Percentiles rank a stretch among this genome's conserved stretches.
These are phyloP conservation scores for Zonitis immaculata DNA, from an alignment of 2,888 invertebrate genomes.

Conservation along the genomic window DNA sequence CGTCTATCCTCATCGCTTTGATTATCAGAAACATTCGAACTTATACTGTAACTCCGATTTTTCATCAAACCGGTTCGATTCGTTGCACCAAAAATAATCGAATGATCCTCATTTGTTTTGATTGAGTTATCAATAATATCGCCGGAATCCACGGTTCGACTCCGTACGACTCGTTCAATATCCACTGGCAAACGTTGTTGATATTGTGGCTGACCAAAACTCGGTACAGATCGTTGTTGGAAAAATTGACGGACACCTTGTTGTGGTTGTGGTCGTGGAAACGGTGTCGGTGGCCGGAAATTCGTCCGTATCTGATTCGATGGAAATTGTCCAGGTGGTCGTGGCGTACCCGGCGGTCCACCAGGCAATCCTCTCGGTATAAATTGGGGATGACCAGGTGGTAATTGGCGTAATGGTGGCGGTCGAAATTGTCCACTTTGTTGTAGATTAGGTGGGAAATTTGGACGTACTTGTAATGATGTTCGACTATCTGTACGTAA, in stretches of 20 bases:
- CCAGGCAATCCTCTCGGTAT: conserved; percentile 18
- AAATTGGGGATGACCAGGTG: conserved; percentile 36
- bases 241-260: conserved; percentile 22
- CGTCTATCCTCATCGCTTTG: conserved; percentile 53
- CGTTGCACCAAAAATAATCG: conserved; percentile 34
- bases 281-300: conserved; percentile 51
- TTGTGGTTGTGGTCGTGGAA: conserved; percentile 47
- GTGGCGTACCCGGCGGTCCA: conserved; percentile 25
- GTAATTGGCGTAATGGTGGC: conserved; percentile 33
- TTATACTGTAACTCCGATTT: conserved; percentile 54
- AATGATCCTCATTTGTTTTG: conserved; percentile 50
- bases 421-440: conserved; percentile 35
- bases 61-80: conserved; percentile 45
- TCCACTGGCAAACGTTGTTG: conserved; percentile 18
- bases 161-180: conserved; percentile 26
- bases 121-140: conserved; percentile 32
- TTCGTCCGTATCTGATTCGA: conserved; percentile 21
- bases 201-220: conserved; percentile 25
- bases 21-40: conserved; percentile 50
- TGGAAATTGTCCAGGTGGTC: conserved; percentile 26
- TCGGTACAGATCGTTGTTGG: conserved; percentile 36
- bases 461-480: conserved; percentile 38
- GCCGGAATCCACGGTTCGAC: conserved; percentile 42
- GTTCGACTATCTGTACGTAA: conserved; percentile 50
- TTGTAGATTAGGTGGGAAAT: conserved; percentile 35